Evolutionary conservation across 2,888 invertebrate genomes (phyloP).

Genomic region (Lasioglossum morio): DNA sequence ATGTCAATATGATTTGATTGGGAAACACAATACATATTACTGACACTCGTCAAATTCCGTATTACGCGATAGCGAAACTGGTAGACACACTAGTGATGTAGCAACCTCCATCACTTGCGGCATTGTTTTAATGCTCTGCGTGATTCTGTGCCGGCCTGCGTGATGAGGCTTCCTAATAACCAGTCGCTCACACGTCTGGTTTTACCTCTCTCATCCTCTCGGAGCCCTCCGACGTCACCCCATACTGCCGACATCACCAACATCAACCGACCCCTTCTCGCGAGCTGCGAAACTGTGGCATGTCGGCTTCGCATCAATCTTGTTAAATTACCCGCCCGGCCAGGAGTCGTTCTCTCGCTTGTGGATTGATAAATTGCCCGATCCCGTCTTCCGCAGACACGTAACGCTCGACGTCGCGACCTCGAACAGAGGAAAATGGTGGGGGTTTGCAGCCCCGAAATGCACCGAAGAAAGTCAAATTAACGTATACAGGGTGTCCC

Average conservation of each 20-base stretch:
- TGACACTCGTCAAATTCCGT: conserved; percentile 59
- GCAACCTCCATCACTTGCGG: conserved; percentile 69
- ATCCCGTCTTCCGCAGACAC: conserved; percentile 79
- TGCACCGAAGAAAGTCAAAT: conserved; percentile 80
- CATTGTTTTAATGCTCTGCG: conserved; percentile 74
- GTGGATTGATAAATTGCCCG: conserved; percentile 84
- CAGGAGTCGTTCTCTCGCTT: conserved; percentile 78
- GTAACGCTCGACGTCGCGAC: conserved; percentile 78
- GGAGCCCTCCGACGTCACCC: conserved; percentile 59
- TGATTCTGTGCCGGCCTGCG: conserved; percentile 77
- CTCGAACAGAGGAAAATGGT: conserved; percentile 53
- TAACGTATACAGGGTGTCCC: conserved; percentile 66
- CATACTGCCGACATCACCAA: conserved; percentile 59
- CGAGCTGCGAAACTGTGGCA: conserved; percentile 80
- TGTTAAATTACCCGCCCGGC: conserved; percentile 84
- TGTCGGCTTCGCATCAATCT: conserved; percentile 84
- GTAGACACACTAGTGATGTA: conserved; percentile 55
- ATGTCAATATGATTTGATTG: neutral
- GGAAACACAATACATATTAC: conserved; percentile 39
- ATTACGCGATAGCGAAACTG: conserved; percentile 59
- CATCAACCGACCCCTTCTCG: conserved; percentile 67
- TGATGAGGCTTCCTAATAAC: conserved; percentile 81
- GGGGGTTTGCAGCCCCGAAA: conserved; percentile 67
- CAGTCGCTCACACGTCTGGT: conserved; percentile 80
- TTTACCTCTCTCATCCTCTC: conserved; percentile 66